Evolutionary conservation across 2,888 invertebrate genomes (phyloP).

Genomic region (Tetragonula carbonaria): DNA sequence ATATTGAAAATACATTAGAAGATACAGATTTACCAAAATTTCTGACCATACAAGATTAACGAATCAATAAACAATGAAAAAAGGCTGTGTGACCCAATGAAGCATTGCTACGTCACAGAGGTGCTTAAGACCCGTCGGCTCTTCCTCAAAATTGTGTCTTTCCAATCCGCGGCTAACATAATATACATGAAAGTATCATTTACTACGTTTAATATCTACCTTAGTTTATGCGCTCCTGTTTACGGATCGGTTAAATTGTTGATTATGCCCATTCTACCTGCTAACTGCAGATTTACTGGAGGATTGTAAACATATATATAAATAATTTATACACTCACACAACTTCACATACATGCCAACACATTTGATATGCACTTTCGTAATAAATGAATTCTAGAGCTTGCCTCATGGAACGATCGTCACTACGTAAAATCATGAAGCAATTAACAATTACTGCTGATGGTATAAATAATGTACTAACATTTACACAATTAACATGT

Average conservation of each 20-base stretch:
- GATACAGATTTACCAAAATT: conserved; percentile 77
- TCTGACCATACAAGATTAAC: conserved; percentile 69
- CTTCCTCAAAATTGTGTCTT: conserved; percentile 84
- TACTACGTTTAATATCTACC: neutral
- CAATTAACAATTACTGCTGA: neutral
- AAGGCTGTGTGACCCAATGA: conserved; percentile 80
- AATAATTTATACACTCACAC: neutral
- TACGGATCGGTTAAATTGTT: conserved; percentile 82
- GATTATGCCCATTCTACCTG: conserved; percentile 83
- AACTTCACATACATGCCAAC: conserved; percentile 15
- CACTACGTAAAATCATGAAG: neutral
- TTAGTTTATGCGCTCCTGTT: conserved; percentile 55
- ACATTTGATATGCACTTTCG: neutral
- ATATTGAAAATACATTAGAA: conserved; percentile 10
- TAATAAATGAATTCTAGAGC: neutral
- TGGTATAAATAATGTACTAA: neutral
- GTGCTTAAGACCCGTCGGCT: conserved; percentile 83
- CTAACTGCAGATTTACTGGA: conserved; percentile 75
- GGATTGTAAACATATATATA: conserved; percentile 73
- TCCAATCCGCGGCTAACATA: conserved; percentile 82
- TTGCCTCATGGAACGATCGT: neutral
- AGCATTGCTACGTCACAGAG: conserved; percentile 78
- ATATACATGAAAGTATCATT: conserved; percentile 59
- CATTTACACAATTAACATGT: neutral
- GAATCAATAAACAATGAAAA: conserved; percentile 80